These are phyloP conservation scores for Ochropleura plecta DNA, from an alignment of 2,888 invertebrate species.

Conservation along the genomic window DNA sequence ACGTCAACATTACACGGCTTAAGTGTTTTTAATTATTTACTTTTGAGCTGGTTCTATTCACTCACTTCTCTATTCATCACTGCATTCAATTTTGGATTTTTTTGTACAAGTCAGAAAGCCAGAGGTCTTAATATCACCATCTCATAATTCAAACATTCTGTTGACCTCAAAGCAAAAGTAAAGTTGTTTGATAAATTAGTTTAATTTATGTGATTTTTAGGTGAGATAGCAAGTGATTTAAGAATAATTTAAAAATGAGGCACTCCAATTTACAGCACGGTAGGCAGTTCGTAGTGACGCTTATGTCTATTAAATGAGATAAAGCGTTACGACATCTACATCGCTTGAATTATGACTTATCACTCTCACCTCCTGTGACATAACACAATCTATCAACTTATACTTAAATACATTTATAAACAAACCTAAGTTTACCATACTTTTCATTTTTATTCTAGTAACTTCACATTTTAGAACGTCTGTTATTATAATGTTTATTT, in stretches of 20 bases:
- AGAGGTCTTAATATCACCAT: constrained; percentile 12
- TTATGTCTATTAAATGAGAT: not conserved
- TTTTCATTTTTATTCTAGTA: not conserved
- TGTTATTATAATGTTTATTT: not conserved
- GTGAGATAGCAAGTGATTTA: not conserved
- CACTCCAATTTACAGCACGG: not conserved
- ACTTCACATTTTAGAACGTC: not conserved
- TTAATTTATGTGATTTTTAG: constrained; percentile 11
- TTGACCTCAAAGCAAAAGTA: constrained; percentile 11
- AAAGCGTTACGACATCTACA: too few species aligned
- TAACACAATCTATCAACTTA: not conserved
- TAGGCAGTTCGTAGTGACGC: not conserved
- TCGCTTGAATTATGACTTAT: not conserved
- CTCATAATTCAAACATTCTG: constrained; percentile 14
- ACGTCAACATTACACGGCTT: not conserved
- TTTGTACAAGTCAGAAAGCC: not conserved
- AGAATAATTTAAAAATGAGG: not conserved
- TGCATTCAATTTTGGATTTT: not conserved
- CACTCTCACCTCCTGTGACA: not conserved
- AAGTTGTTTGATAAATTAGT: constrained; percentile 17
- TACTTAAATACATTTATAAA: not conserved
- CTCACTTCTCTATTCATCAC: too few species aligned
- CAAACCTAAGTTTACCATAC: not conserved
- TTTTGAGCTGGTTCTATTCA: not conserved
- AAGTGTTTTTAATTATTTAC: not conserved